A percentile compares a stretch with the other conserved stretches of the same genome.
These are phyloP conservation scores for Aphrophora alni DNA, from an alignment of 2,888 invertebrate species.

Conservation along the genomic window DNA sequence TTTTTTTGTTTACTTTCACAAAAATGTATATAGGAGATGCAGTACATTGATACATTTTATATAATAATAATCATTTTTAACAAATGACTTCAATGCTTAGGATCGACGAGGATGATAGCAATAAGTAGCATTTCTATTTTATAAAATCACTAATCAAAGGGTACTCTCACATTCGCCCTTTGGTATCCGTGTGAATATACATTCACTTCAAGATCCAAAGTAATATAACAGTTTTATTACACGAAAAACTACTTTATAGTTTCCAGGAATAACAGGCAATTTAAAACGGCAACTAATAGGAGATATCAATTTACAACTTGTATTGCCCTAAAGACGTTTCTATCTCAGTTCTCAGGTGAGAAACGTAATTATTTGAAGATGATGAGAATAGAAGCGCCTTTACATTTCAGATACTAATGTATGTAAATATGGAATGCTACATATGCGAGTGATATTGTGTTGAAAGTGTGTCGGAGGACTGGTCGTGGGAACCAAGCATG, in stretches of 20 bases:
- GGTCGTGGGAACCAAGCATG: not conserved
- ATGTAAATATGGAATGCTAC: not conserved
- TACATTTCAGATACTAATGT: not conserved
- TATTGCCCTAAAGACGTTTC: not conserved
- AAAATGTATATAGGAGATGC: no score
- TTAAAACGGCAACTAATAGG: not conserved
- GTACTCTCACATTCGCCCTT: not conserved
- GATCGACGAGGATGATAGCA: no score
- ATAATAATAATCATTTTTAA: no score
- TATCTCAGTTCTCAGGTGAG: no score
- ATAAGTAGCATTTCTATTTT: no score
- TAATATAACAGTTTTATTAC: not conserved
- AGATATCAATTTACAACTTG: not conserved
- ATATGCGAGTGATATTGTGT: not conserved
- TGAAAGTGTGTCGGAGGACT: not conserved
- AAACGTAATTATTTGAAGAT: no score
- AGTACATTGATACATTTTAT: no score
- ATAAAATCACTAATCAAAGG: no score
- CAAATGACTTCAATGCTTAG: no score
- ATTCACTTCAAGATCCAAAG: not conserved
- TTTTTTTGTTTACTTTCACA: no score
- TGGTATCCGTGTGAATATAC: not conserved
- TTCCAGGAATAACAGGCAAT: not conserved
- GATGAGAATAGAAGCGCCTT: not conserved
- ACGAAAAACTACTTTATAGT: not conserved